Conservation (phyloP, 2,113 vertebrate species). For the Thymallus thymallus region DNA sequence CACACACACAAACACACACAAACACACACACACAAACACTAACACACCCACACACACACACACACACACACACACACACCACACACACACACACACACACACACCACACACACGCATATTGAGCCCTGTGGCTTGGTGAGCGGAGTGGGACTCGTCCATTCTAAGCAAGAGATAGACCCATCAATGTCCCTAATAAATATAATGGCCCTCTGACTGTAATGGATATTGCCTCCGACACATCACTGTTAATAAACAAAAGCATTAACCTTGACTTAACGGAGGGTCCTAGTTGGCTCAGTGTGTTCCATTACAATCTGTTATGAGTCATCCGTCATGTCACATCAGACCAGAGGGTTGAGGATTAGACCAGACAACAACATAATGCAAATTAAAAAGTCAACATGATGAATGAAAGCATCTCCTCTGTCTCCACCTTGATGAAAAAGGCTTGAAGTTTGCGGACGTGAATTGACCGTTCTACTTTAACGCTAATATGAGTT, state of each 20-base stretch:
- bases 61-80: background rate
- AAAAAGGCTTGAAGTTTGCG: conserved; percentile 31
- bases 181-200: conserved; percentile 26
- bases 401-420: conserved; percentile 43
- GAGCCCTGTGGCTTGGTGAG: conserved; percentile 17
- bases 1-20: too few relatives aligned
- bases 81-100: background rate
- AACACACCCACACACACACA: too few relatives aligned
- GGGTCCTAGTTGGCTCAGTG: conserved; percentile 43
- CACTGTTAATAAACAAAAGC: conserved; percentile 59
- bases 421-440: conserved; percentile 21
- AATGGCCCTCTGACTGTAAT: conserved; percentile 22
- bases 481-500: conserved; percentile 38
- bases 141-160: conserved; percentile 18
- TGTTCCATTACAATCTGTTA: conserved; percentile 55
- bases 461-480: conserved; percentile 1
- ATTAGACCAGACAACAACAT: conserved; percentile 33
- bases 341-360: conserved; percentile 18
- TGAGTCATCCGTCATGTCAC: conserved; percentile 48
- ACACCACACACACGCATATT: too few relatives aligned
- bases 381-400: conserved; percentile 56
- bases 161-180: conserved; percentile 23
- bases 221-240: conserved; percentile 38
- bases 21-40: too few relatives aligned
- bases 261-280: conserved; percentile 58